A percentile compares a stretch with the other conserved stretches of the same genome.
These are phyloP conservation scores for Sarcophaga subvicina DNA, from an alignment of 2,888 invertebrate species.

Conservation along the genomic window DNA sequence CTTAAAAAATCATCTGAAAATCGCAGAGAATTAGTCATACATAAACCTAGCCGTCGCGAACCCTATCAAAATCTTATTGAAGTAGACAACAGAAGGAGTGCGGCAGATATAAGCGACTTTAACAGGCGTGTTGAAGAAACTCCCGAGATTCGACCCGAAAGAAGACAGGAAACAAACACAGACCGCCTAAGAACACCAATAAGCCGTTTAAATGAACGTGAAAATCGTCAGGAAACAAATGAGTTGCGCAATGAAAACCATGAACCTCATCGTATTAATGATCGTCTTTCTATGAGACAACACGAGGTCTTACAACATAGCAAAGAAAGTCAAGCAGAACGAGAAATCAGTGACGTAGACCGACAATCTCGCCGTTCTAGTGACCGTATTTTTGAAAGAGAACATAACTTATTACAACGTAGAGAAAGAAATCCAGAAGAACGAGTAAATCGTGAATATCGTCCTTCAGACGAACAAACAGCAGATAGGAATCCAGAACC, in stretches of 20 bases:
- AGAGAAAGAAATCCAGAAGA: too few relatives aligned
- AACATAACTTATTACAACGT: not conserved
- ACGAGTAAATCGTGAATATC: too few relatives aligned
- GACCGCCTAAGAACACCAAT: not conserved
- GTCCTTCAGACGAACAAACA: too few relatives aligned
- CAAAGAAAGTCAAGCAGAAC: too few relatives aligned
- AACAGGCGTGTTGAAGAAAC: not conserved
- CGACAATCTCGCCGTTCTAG: not conserved
- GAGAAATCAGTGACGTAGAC: not conserved
- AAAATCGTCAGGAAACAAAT: not conserved
- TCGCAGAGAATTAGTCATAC: not conserved
- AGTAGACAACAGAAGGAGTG: too few relatives aligned
- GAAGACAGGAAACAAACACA: not conserved
- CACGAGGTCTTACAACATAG: too few relatives aligned
- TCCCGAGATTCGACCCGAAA: not conserved
- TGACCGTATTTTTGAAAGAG: not conserved
- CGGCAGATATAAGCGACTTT: not conserved
- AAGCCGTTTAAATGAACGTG: not conserved
- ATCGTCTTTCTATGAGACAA: not conserved
- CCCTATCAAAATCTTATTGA: too few relatives aligned
- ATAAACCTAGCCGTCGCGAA: not conserved
- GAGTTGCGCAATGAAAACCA: not conserved
- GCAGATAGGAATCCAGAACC: too few relatives aligned
- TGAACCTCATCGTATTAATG: not conserved
- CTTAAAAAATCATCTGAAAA: not conserved